Base-by-base conservation (phyloP, 2,888 invertebrate species). In the Hesperia comma region DNA sequence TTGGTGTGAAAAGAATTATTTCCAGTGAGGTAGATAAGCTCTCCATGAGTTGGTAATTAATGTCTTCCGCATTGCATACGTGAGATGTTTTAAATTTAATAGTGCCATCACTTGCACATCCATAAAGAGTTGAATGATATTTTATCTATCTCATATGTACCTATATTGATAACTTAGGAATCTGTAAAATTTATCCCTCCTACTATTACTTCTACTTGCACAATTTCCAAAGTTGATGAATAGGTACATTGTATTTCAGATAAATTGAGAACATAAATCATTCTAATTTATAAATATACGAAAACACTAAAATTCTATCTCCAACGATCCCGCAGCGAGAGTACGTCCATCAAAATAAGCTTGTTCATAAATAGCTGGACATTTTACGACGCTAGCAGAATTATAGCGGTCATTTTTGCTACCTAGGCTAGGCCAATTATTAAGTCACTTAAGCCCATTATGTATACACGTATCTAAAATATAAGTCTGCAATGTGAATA, bases 1-100 rank as follows among this genome's bases (percentile, higher is more conserved):
- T 64, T 64, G 56, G 64, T 58, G 53, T 64, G 41, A 64, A 64
- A 64, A 64, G 40, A 58, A 58, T 53, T 58, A 64, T 53, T 64
- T 41, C 57, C 41, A 64, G 64, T 53, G 40, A 40, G 8, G 43
- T 5, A 57, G 63, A 51, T 49, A 49, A 37, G 51, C 26, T 43
- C 41, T 51, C 19, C 49, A 40, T 33, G 60, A 10, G 41, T 12
- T 33, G 33, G 21, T 32, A 57, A 64, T 58, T 58, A 57, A 51
- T 64, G 26, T 64, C 53, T 53, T 51, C 32, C 57, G 41, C 57
- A 53, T 17, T 17, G 41, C 51, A 15, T 26, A 6, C 33, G 41
- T 19, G 19, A 55, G 32, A 19, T 21, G 19, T 32, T 37, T n/a
- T 33, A n/a, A 56, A 17, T 54, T 46, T 15, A 46, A 15, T 46